Conservation (phyloP, 2,888 invertebrate genomes). For the Andrena camellia region DNA sequence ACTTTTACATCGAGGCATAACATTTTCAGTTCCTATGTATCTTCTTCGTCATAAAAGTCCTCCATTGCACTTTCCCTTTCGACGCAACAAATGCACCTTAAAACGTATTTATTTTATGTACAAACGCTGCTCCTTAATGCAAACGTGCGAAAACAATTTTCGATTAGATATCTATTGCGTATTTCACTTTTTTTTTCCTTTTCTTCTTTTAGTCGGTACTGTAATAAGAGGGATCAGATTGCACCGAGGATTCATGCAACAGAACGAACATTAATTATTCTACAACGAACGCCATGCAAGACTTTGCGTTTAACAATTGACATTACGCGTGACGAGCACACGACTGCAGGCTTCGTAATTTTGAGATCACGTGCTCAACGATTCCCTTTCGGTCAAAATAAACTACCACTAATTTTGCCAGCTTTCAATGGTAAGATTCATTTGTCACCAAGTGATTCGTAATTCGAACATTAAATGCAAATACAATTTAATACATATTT, state of each 20-base stretch:
- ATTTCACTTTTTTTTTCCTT: slow-evolving; percentile 1
- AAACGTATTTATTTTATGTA: slow-evolving; percentile 80
- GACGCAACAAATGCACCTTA: slow-evolving; percentile 82
- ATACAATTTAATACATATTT: background rate
- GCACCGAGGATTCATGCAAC: slow-evolving; percentile 70
- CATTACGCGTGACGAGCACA: slow-evolving; percentile 3
- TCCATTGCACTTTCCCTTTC: slow-evolving; percentile 85
- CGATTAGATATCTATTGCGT: slow-evolving; percentile 26
- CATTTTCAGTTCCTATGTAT: slow-evolving; percentile 27
- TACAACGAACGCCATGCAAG: slow-evolving; percentile 15
- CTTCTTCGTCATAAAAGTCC: slow-evolving; percentile 65
- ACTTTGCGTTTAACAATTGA: slow-evolving; percentile 49
- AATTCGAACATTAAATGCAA: background rate
- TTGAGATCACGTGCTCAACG: slow-evolving; percentile 1
- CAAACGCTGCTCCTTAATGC: slow-evolving; percentile 77
- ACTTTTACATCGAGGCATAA: slow-evolving; percentile 28
- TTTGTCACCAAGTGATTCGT: background rate
- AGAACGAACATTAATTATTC: slow-evolving; percentile 16
- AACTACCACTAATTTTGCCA: background rate
- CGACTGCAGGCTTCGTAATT: slow-evolving; percentile 18
- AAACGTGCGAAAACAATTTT: slow-evolving; percentile 58
- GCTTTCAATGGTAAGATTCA: background rate
- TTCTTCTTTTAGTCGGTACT: slow-evolving; percentile 66
- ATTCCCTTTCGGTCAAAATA: background rate
- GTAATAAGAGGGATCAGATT: slow-evolving; percentile 68